Base-by-base conservation (phyloP, 1,140 invertebrate genomes). In the Drosophila punjabiensis region DNA sequence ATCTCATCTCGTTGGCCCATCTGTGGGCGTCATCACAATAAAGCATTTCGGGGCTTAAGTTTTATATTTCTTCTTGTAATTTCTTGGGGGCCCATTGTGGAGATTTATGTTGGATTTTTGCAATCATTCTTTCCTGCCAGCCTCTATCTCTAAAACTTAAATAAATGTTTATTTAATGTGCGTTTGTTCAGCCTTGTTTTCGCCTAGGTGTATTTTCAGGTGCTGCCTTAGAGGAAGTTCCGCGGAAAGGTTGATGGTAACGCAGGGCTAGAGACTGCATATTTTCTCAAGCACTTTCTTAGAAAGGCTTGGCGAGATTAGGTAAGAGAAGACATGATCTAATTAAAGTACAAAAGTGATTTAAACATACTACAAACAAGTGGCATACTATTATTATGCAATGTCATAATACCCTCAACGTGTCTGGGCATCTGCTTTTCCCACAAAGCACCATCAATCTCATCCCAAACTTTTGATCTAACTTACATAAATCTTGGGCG, bases 101-200 rank as follows among this genome's bases (percentile, higher is more conserved):
- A 85, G 85, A 88, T 88, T 88, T 88, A 85, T 88, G 85, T 81
- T 81, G 70, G 70, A 88, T 89, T 89, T 88, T 88, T 89, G 86
- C 85, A 88, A 88, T 89, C 78, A 89, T 89, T 89, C 85, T 81
- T 89, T 41, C 52, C 37, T 39, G 48, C 30, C 56, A 61, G 70
- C 45, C 70, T 52, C 43, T 18, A 60, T 63, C 62, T 74, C 24
- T 50, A 30, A 58, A 62, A 74, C 75, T 60, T 61, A 88, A 84
- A 89, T 89, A 85, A 89, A 89, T 88, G 85, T 88, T 89, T 89
- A 73, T 83, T 81, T 79, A 70, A 65, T 79, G 69, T 79, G 47
- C 50, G 47, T 58, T 64, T 76, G 30, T 66, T 70, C 55, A 41
- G 63, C 70, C 59, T 47, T 43, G 37, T 45, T 63, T 56, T 45